Evolutionary conservation across 2,888 invertebrate genomes (phyloP).

Genomic region (Lepidochitona cinerea): DNA sequence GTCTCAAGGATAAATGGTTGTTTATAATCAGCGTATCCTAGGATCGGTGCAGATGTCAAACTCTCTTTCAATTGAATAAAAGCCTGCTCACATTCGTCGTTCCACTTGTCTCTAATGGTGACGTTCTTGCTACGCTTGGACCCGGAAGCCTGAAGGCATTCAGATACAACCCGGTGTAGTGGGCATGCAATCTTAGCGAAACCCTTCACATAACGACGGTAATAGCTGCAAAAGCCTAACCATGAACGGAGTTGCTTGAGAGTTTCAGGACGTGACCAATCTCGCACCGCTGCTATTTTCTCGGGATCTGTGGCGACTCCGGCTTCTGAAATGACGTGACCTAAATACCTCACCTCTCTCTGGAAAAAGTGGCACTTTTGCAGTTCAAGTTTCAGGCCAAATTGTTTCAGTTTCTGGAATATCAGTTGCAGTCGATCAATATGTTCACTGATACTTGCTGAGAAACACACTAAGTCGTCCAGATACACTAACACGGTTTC

Average conservation of each 20-base stretch:
- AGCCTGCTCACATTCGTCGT: neutral
- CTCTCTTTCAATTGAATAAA: neutral
- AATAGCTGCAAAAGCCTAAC: constrained; percentile 2
- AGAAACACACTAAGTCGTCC: constrained; percentile 9
- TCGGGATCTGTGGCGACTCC: neutral
- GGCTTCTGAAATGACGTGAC: neutral
- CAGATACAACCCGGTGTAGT: neutral
- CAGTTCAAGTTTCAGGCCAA: constrained; percentile 8
- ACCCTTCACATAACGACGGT: constrained; percentile 5
- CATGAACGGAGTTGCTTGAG: constrained; percentile 3
- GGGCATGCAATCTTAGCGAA: constrained; percentile 2
- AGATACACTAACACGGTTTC: constrained; percentile 6
- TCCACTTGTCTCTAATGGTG: constrained; percentile 1
- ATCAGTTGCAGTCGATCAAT: neutral
- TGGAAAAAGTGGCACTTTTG: constrained; percentile 2
- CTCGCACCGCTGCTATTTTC: too few relatives aligned
- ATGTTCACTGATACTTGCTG: neutral
- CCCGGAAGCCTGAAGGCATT: neutral
- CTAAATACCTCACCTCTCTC: neutral
- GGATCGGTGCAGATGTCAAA: constrained; percentile 3
- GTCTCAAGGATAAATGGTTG: constrained; percentile 3
- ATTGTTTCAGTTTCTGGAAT: constrained; percentile 6
- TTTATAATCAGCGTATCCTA: neutral
- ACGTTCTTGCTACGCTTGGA: neutral
- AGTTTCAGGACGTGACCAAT: neutral